phyloP scores from a whole-genome alignment of 2,113 vertebrate genomes.

The Herpailurus yagouaroundi region DNA sequence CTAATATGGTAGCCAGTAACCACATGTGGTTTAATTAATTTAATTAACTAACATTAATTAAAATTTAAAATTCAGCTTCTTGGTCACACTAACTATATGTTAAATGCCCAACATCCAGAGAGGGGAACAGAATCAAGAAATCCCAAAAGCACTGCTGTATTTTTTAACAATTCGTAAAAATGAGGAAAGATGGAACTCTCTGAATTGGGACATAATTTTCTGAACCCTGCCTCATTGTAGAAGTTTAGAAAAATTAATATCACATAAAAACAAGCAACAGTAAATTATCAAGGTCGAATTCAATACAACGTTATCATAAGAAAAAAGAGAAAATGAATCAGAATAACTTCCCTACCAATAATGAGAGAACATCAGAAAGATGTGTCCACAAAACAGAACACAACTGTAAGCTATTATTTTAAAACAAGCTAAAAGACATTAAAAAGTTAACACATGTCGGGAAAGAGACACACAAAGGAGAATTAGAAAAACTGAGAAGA shows the following conservation, averaged over 20 bases:
- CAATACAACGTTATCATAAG: neutral
- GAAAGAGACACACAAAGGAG: neutral
- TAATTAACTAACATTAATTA: neutral
- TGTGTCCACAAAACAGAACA: neutral
- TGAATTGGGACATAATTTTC: neutral
- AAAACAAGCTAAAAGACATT: neutral
- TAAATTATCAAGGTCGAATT: conserved; percentile 4
- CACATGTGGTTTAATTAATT: neutral
- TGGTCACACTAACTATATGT: neutral
- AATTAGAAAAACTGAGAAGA: neutral
- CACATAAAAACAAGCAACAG: neutral
- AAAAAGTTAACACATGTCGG: neutral
- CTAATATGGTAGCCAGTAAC: neutral
- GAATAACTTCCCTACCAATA: neutral
- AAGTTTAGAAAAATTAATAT: neutral
- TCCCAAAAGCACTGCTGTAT: neutral
- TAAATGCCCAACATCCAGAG: neutral
- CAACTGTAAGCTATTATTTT: conserved; percentile 1
- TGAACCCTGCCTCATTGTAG: neutral
- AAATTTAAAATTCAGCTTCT: neutral
- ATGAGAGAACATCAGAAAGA: neutral
- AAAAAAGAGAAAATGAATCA: neutral
- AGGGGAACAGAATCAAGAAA: neutral
- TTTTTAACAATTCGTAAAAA: neutral
- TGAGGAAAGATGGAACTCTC: neutral